Evolutionary conservation across 1,140 invertebrate genomes (phyloP), one percentile per base, ranked within the genome.

Genomic region (Drosophila yakuba): DNA sequence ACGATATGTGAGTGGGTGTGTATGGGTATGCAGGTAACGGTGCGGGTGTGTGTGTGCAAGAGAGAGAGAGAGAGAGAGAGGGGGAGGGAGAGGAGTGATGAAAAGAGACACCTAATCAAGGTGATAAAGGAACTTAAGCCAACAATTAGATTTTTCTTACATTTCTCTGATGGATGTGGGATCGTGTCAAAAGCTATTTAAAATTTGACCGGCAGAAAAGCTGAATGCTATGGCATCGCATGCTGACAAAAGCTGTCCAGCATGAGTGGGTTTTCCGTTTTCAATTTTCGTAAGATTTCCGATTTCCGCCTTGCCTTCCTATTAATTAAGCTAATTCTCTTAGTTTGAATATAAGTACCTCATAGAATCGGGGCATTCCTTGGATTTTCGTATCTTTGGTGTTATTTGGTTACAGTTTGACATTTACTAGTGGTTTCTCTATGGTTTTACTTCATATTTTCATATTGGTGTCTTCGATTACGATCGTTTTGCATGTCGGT

Each of bases 351-450:
- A 32, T 20, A 44, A 10, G 17, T 45, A 45, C 28, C 15, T 20
- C 44, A 39, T 54, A 38, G 20, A 43, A 6, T 63, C 51, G 48
- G n/a, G 58, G 67, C 20, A 48, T 54, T 84, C 57, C 35, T 38
- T 52, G 43, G 39, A 43, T 51, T 66, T 61, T 35, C 48, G n/a
- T 60, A 12, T 50, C 50, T 88, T 86, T 74, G 60, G 61, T 74
- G 78, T 20, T 72, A 74, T 68, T 69, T 43, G 74, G 59, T 88
- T 88, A 74, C 62, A 68, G 51, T 48, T 74, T 71, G 72, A 60
- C 35, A 59, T 56, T 76, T 58, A 17, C 28, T 38, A 47, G 17
- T 63, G 44, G 59, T 56, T 25, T 32, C n/a, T 32, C 48, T 55
- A n/a, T 32, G 17, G 23, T 14, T 20, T 38, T 32, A 54, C 14